These are phyloP conservation scores for Bradypodion pumilum DNA, from an alignment of 2,797 vertebrate genomes.

Conservation along the genomic window DNA sequence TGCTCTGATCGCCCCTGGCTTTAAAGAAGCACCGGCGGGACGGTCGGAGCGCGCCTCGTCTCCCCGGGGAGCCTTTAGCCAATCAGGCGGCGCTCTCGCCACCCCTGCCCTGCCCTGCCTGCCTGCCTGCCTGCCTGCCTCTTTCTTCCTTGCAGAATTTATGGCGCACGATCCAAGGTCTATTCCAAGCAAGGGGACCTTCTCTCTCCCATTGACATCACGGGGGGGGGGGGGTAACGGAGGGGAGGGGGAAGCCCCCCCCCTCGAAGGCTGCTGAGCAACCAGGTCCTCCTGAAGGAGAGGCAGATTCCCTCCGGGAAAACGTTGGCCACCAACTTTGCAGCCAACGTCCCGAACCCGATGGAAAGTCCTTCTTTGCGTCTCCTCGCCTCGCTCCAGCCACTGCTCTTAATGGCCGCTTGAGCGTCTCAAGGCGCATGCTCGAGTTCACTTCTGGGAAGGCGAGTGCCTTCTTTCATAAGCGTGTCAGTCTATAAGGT, in stretches of 20 bases:
- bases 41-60: neutral
- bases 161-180: neutral
- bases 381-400: too few species aligned
- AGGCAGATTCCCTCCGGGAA: neutral
- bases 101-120: too few species aligned
- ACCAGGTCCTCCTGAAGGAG: neutral
- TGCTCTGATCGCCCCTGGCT: neutral
- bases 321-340: neutral
- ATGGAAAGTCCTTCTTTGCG: neutral
- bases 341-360: neutral
- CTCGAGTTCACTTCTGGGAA: neutral
- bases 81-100: neutral
- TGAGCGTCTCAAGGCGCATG: neutral
- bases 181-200: conserved; percentile 7
- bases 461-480: neutral
- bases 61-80: neutral
- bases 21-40: neutral
- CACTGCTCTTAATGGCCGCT: neutral
- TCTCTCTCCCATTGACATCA: neutral
- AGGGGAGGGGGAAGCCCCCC: too few species aligned
- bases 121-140: neutral
- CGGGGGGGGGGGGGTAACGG: too few species aligned
- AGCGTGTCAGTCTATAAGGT: too few species aligned
- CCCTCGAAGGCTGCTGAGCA: neutral
- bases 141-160: neutral